Evolutionary conservation across 2,797 vertebrate genomes (phyloP).

Genomic region (Poeciliopsis gracilis): DNA sequence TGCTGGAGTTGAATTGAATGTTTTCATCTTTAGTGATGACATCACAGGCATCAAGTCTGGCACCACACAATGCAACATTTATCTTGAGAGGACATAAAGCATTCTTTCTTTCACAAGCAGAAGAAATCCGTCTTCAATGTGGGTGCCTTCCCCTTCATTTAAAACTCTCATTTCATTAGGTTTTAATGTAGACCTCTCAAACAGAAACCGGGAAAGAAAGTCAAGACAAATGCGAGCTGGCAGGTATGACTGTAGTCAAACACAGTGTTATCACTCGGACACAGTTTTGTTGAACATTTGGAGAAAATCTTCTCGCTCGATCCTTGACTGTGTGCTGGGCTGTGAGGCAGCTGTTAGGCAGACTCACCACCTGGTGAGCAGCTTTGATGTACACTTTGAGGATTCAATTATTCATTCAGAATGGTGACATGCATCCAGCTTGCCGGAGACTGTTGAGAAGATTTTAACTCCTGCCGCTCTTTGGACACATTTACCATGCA

Average conservation of each 20-base stretch:
- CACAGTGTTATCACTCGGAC: slow-evolving; percentile 90
- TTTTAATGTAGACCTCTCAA: slow-evolving; percentile 56
- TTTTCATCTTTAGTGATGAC: slow-evolving; percentile 36
- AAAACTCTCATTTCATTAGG: slow-evolving; percentile 59
- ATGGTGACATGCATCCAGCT: slow-evolving; percentile 82
- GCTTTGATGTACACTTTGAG: slow-evolving; percentile 97
- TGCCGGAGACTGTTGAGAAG: slow-evolving; percentile 76
- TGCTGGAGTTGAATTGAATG: slow-evolving; percentile 39
- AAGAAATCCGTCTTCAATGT: slow-evolving; percentile 43
- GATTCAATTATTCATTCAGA: slow-evolving; percentile 97
- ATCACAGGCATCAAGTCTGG: slow-evolving; percentile 43
- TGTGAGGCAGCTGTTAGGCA: slow-evolving; percentile 84
- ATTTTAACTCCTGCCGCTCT: slow-evolving; percentile 90
- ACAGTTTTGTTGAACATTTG: slow-evolving; percentile 94
- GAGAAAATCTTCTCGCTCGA: slow-evolving; percentile 90
- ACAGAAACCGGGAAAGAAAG: slow-evolving; percentile 53
- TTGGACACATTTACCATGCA: slow-evolving; percentile 85
- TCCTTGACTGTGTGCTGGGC: slow-evolving; percentile 91
- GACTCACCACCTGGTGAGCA: slow-evolving; percentile 88
- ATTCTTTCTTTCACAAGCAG: slow-evolving; percentile 43
- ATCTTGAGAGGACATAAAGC: slow-evolving; percentile 36
- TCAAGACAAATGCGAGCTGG: slow-evolving; percentile 66
- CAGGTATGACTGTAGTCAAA: slow-evolving; percentile 78
- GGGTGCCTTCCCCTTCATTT: slow-evolving; percentile 52
- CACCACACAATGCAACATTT: slow-evolving; percentile 36